Evolutionary conservation across 1,140 invertebrate genomes (phyloP).

Genomic region (Drosophila parabipectinata): DNA sequence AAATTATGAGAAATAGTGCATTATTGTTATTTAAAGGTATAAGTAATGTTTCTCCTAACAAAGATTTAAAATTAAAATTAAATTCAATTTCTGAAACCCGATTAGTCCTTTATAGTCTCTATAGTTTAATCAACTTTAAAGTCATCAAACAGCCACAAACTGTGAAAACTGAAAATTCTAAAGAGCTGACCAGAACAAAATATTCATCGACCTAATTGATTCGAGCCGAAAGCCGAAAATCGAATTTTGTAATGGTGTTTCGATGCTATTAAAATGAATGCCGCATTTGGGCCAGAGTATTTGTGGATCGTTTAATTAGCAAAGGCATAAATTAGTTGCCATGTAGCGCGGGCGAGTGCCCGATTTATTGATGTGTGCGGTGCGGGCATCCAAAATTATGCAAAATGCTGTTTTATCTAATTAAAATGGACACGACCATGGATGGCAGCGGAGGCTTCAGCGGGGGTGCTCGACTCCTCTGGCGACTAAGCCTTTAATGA

Average conservation of each 20-base stretch:
- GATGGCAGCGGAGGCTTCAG: background rate
- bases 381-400: slow-evolving; percentile 58
- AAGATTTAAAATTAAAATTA: background rate
- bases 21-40: too few species aligned
- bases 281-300: slow-evolving; percentile 46
- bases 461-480: slow-evolving; percentile 13
- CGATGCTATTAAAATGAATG: slow-evolving; percentile 53
- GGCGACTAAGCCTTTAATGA: slow-evolving; percentile 70
- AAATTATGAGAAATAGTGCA: too few species aligned
- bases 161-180: background rate
- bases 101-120: background rate
- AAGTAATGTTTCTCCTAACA: too few species aligned
- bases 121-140: background rate
- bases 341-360: slow-evolving; percentile 30
- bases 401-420: slow-evolving; percentile 76
- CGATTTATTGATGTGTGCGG: slow-evolving; percentile 55
- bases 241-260: slow-evolving; percentile 40
- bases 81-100: too few species aligned
- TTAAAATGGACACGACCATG: slow-evolving; percentile 59
- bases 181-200: slow-evolving; percentile 1
- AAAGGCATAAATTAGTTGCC: slow-evolving; percentile 64
- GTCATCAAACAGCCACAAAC: background rate
- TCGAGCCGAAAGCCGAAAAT: slow-evolving; percentile 28
- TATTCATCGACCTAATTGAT: slow-evolving; percentile 21
- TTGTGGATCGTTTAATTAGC: slow-evolving; percentile 66